phyloP scores from a whole-genome alignment of 2,888 invertebrate species.

The Cinara cedri region DNA sequence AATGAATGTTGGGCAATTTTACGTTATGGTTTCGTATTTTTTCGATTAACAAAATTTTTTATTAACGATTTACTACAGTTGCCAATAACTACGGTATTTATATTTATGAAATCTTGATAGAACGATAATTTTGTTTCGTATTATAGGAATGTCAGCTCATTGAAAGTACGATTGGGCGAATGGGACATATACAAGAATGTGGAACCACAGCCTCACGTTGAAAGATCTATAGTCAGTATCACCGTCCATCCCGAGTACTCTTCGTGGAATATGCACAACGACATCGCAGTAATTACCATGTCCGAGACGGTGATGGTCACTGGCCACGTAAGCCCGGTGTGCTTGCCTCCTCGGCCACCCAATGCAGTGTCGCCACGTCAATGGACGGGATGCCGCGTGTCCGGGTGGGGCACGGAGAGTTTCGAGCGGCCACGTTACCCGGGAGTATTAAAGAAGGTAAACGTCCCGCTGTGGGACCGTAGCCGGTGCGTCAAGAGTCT shows the following conservation, averaged over 20 bases:
- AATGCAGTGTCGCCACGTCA: slow-evolving; percentile 57
- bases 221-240: slow-evolving; percentile 68
- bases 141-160: slow-evolving; percentile 60
- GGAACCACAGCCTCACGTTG: slow-evolving; percentile 73
- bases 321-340: slow-evolving; percentile 20
- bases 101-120: too few relatives aligned
- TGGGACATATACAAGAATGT: slow-evolving; percentile 73
- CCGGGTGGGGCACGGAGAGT: slow-evolving; percentile 58
- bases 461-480: slow-evolving; percentile 37
- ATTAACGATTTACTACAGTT: too few relatives aligned
- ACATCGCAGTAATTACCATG: slow-evolving; percentile 81
- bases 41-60: too few relatives aligned
- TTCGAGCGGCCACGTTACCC: slow-evolving; percentile 49
- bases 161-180: slow-evolving; percentile 77
- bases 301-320: slow-evolving; percentile 62
- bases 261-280: slow-evolving; percentile 75
- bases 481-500: slow-evolving; percentile 25
- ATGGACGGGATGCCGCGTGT: slow-evolving; percentile 59
- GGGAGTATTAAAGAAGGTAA: slow-evolving; percentile 42
- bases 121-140: neutral
- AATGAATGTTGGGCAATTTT: too few relatives aligned
- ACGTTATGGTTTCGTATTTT: too few relatives aligned
- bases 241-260: slow-evolving; percentile 74
- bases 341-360: neutral
- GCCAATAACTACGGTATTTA: too few relatives aligned